Conservation (phyloP, 2,113 vertebrate species). For the Planiliza haematocheilus region DNA sequence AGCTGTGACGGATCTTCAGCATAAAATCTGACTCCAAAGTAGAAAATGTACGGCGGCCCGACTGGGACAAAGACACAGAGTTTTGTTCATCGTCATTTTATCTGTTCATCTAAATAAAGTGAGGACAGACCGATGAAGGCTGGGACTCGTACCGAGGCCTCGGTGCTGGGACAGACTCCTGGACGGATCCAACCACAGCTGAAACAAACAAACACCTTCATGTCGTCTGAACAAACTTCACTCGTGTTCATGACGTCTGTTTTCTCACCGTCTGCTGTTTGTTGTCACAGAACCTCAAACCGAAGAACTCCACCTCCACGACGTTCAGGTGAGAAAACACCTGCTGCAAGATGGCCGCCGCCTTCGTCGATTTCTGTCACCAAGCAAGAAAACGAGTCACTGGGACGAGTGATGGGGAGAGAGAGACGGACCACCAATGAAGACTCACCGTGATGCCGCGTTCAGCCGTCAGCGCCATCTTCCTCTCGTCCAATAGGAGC, state of each 20-base stretch:
- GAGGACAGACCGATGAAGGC: neutral
- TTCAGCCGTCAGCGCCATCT: slow-evolving; percentile 87
- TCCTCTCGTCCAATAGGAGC: slow-evolving; percentile 90
- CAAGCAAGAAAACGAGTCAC: too few species aligned
- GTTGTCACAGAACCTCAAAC: slow-evolving; percentile 92
- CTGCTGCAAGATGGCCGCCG: slow-evolving; percentile 87
- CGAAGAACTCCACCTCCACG: slow-evolving; percentile 91
- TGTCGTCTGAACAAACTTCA: too few species aligned
- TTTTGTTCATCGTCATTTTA: too few species aligned
- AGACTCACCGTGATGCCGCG: slow-evolving; percentile 89
- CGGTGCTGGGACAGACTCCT: slow-evolving; percentile 92
- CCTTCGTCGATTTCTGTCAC: slow-evolving; percentile 91
- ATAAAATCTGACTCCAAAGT: slow-evolving; percentile 96
- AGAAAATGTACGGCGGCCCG: slow-evolving; percentile 93
- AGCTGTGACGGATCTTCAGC: slow-evolving; percentile 90
- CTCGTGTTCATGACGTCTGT: too few species aligned
- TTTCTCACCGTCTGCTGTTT: slow-evolving; percentile 91
- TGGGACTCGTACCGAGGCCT: slow-evolving; percentile 66
- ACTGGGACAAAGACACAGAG: slow-evolving; percentile 75
- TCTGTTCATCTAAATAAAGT: too few species aligned
- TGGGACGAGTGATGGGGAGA: neutral
- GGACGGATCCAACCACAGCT: slow-evolving; percentile 93
- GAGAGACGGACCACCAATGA: neutral
- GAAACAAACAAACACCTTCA: slow-evolving; percentile 56
- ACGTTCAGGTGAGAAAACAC: slow-evolving; percentile 91